Evolutionary conservation across 1,140 invertebrate species (phyloP).

Genomic region (Hycleus cichorii): DNA sequence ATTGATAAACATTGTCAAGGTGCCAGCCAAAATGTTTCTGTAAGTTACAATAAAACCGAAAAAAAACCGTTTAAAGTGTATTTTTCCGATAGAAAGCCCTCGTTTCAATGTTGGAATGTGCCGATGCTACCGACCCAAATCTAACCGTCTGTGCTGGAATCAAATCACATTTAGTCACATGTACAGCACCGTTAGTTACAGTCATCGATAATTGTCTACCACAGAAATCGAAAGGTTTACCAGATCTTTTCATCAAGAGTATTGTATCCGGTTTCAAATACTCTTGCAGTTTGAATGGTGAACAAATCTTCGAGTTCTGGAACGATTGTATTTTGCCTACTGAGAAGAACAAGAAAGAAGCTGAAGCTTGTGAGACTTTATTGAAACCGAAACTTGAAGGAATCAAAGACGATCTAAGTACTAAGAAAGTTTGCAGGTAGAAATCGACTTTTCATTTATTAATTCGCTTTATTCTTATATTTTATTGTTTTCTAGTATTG

Average conservation of each 20-base stretch:
- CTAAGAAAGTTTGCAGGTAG: too few relatives aligned
- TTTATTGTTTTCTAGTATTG: too few relatives aligned
- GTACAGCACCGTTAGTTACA: conserved; percentile 5
- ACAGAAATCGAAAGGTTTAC: conserved; percentile 9
- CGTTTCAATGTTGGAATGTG: neutral
- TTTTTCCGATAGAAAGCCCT: neutral
- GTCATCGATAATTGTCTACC: conserved; percentile 9
- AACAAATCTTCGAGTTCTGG: neutral
- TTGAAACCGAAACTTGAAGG: too few relatives aligned
- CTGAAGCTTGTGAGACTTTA: too few relatives aligned
- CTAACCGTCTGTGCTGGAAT: conserved; percentile 8
- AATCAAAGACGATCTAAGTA: too few relatives aligned
- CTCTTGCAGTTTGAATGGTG: neutral
- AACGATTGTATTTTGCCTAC: too few relatives aligned
- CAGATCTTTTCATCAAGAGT: neutral
- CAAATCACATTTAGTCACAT: neutral
- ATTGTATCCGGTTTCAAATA: neutral
- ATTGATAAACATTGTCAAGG: neutral
- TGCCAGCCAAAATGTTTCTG: neutral
- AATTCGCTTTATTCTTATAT: too few relatives aligned
- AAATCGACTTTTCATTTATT: too few relatives aligned
- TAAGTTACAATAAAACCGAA: neutral
- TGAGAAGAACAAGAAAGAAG: too few relatives aligned
- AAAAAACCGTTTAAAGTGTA: neutral
- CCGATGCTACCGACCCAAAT: neutral